Conservation (phyloP, 2,797 vertebrate genomes). For the Syncerus caffer region DNA sequence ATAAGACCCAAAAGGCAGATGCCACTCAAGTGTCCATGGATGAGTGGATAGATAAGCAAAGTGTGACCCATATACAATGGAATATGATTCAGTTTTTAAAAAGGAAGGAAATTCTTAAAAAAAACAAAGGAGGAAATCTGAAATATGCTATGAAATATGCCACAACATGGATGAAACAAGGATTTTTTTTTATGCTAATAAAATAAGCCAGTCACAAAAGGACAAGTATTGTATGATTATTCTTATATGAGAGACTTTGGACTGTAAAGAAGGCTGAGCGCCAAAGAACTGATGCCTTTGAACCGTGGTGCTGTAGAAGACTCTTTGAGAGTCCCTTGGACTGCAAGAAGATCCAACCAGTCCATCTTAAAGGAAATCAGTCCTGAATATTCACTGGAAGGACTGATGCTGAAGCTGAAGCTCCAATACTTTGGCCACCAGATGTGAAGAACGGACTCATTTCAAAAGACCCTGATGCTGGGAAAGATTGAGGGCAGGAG, state of each 20-base stretch:
- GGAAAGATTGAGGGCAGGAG: neutral
- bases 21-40: neutral
- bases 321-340: neutral
- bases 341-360: neutral
- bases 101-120: neutral
- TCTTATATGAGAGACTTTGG: neutral
- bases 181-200: neutral
- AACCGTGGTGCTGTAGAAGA: neutral
- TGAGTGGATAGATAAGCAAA: neutral
- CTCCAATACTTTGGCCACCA: neutral
- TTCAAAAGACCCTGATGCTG: neutral
- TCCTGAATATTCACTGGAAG: neutral
- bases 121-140: neutral
- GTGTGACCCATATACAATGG: accelerated
- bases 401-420: neutral
- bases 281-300: neutral
- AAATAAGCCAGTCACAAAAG: neutral
- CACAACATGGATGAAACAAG: neutral
- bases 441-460: neutral
- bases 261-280: neutral
- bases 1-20: neutral
- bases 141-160: neutral
- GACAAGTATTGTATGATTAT: neutral
- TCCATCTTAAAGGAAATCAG: neutral
- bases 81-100: neutral